phyloP scores from a whole-genome alignment of 1,140 invertebrate genomes.

The Drosophila orena region DNA sequence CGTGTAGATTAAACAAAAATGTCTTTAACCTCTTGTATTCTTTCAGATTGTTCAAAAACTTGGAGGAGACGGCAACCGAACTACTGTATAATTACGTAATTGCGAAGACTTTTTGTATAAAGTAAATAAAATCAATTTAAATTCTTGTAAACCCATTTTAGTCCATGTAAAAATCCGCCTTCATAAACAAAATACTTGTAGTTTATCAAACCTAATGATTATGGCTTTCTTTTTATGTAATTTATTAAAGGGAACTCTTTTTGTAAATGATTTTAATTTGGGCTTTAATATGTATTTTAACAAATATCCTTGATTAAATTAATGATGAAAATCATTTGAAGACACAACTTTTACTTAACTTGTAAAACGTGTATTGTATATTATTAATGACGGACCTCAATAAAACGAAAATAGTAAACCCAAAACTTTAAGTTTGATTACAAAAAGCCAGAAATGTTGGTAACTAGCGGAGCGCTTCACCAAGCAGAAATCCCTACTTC shows the following conservation, averaged over 20 bases:
- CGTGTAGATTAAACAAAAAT: no score
- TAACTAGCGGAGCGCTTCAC: neutral
- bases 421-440: no score
- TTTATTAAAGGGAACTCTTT: no score
- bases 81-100: slow-evolving; percentile 72
- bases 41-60: slow-evolving; percentile 79
- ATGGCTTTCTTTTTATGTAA: neutral
- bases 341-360: no score
- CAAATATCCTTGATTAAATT: no score
- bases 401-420: neutral
- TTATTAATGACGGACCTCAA: no score
- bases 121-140: slow-evolving; percentile 62
- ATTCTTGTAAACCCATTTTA: slow-evolving; percentile 55
- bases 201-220: slow-evolving; percentile 9
- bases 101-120: slow-evolving; percentile 61
- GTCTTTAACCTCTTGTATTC: neutral
- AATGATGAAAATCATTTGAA: no score
- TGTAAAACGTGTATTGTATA: no score
- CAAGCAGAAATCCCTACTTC: neutral
- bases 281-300: no score
- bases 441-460: neutral
- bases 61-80: slow-evolving; percentile 78
- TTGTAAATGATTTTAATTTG: no score
- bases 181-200: slow-evolving; percentile 30
- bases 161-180: slow-evolving; percentile 28